Conservation (phyloP, 1,140 invertebrate species). For the Daktulosphaira vitifoliae region DNA sequence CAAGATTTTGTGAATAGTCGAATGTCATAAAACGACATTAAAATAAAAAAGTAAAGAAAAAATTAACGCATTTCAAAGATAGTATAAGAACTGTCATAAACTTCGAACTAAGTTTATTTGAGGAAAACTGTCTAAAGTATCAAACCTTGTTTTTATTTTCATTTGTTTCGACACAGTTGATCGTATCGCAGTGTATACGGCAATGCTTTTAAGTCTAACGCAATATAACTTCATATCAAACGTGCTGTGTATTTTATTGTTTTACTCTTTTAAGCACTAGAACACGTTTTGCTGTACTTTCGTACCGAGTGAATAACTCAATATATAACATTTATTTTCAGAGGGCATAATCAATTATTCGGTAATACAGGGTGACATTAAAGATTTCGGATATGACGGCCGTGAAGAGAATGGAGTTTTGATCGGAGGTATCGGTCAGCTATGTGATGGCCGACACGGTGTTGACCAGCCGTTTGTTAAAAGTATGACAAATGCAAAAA, state of each 20-base stretch:
- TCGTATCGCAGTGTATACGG: too few species aligned
- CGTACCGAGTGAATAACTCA: neutral
- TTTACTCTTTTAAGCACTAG: neutral
- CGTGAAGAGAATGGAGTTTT: constrained; percentile 48
- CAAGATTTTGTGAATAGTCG: too few species aligned
- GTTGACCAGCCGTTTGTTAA: constrained; percentile 62
- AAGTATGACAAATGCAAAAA: constrained; percentile 47
- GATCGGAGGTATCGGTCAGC: constrained; percentile 75
- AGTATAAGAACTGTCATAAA: too few species aligned
- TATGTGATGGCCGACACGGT: constrained; percentile 78
- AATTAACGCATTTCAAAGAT: too few species aligned
- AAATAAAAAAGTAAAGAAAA: too few species aligned
- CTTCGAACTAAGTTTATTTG: too few species aligned
- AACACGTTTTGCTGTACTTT: neutral
- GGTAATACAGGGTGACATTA: constrained; percentile 54
- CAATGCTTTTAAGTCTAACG: neutral
- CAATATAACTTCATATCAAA: neutral
- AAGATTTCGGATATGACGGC: constrained; percentile 56
- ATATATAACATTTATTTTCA: constrained; percentile 38
- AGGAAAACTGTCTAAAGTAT: too few species aligned
- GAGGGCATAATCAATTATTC: constrained; percentile 53
- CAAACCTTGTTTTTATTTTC: too few species aligned
- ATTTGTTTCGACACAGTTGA: too few species aligned
- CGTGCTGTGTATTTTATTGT: neutral
- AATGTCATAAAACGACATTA: too few species aligned